phyloP scores from a whole-genome alignment of 2,888 invertebrate species.

The Mythimna loreyi region DNA sequence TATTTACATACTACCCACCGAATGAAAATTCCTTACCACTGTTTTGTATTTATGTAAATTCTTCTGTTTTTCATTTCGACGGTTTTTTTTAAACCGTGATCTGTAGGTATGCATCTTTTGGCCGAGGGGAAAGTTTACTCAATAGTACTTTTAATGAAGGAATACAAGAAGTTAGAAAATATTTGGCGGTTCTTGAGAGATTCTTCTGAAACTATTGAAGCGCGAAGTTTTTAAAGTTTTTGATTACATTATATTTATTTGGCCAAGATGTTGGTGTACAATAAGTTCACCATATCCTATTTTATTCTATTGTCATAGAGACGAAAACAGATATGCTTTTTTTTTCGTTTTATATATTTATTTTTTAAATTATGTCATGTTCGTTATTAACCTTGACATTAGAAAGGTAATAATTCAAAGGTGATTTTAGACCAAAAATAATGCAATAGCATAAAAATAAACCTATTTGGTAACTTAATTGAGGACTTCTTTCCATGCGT shows the following conservation, averaged over 20 bases:
- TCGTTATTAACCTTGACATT: too few relatives aligned
- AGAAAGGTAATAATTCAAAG: too few relatives aligned
- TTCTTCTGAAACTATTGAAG: slow-evolving; percentile 3
- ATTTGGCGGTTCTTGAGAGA: slow-evolving; percentile 2
- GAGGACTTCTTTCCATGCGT: too few relatives aligned
- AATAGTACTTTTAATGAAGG: slow-evolving; percentile 12
- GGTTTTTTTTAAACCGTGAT: slow-evolving; percentile 6
- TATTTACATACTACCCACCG: slow-evolving; percentile 38
- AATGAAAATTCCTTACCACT: slow-evolving; percentile 53
- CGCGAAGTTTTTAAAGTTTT: neutral
- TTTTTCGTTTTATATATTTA: too few relatives aligned
- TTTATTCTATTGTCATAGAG: too few relatives aligned
- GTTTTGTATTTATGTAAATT: slow-evolving; percentile 42
- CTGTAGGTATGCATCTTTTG: slow-evolving; percentile 1
- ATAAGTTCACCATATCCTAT: too few relatives aligned
- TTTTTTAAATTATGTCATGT: too few relatives aligned
- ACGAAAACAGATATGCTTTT: too few relatives aligned
- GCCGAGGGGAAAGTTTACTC: slow-evolving; percentile 14
- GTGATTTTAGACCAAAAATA: too few relatives aligned
- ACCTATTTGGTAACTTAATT: too few relatives aligned
- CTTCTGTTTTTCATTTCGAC: slow-evolving; percentile 10
- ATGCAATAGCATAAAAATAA: too few relatives aligned
- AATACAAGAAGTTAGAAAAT: neutral
- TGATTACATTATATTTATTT: neutral
- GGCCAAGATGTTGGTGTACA: neutral